phyloP scores from a whole-genome alignment of 2,888 invertebrate species.

The Plebejus argus region DNA sequence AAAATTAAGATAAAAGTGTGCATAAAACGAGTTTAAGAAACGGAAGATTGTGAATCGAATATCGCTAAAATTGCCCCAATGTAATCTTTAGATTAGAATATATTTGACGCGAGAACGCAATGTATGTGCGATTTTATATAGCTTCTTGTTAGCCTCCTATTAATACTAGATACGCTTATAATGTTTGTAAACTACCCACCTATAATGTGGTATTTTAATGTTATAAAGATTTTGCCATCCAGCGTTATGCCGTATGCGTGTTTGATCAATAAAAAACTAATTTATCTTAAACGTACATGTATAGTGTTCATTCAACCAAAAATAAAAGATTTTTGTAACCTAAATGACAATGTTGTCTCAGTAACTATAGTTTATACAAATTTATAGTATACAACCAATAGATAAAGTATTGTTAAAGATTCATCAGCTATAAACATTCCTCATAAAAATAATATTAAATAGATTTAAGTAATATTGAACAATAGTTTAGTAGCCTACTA shows the following conservation, averaged over 20 bases:
- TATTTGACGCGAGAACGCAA: not conserved
- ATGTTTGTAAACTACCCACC: constrained; percentile 14
- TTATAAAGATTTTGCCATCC: not conserved
- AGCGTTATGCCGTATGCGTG: not conserved
- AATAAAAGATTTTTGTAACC: not conserved
- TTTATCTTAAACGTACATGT: not conserved
- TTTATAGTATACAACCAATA: not conserved
- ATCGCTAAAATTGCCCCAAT: not conserved
- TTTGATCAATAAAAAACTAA: not conserved
- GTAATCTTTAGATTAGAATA: constrained; percentile 3
- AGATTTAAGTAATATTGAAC: not conserved
- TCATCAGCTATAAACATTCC: constrained; percentile 15
- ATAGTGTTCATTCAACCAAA: not conserved
- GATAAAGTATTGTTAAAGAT: not conserved
- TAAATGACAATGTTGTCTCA: not conserved
- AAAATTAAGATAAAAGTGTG: not conserved
- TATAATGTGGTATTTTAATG: not conserved
- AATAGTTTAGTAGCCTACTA: not conserved
- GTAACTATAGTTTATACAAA: not conserved
- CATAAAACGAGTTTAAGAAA: not conserved
- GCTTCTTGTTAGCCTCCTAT: not conserved
- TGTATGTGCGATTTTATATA: constrained; percentile 7
- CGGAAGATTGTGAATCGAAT: not conserved
- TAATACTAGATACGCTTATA: not conserved
- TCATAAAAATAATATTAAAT: not conserved